phyloP scores from a whole-genome alignment of 1,140 invertebrate species.

The Thaumetopoea pityocampa region DNA sequence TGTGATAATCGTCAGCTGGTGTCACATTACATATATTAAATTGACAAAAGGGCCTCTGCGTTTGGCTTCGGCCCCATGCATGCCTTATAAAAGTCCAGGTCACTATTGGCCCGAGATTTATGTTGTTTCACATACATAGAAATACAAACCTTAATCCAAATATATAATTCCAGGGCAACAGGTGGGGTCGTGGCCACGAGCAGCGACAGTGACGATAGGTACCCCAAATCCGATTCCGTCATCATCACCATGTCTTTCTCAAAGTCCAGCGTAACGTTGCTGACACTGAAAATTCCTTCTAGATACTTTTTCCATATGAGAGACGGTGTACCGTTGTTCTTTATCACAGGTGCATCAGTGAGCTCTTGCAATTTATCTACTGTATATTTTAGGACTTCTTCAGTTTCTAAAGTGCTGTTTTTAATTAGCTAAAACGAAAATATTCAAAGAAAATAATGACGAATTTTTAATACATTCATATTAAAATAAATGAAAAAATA shows the following conservation, averaged over 20 bases:
- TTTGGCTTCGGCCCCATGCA: too few species aligned
- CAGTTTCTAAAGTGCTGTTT: slow-evolving; percentile 72
- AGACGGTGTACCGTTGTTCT: slow-evolving; percentile 66
- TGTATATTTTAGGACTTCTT: slow-evolving; percentile 75
- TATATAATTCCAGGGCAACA: slow-evolving; percentile 78
- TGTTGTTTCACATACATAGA: slow-evolving; percentile 3
- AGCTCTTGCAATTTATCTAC: slow-evolving; percentile 78
- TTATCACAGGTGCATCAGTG: slow-evolving; percentile 76
- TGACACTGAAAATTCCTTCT: slow-evolving; percentile 77
- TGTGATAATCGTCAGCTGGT: too few species aligned
- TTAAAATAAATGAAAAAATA: too few species aligned
- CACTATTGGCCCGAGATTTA: too few species aligned
- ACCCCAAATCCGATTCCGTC: slow-evolving; percentile 77
- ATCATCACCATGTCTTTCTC: slow-evolving; percentile 77
- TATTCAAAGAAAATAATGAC: too few species aligned
- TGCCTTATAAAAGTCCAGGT: too few species aligned
- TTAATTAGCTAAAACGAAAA: slow-evolving; percentile 70
- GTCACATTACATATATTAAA: too few species aligned
- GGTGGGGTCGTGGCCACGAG: slow-evolving; percentile 75
- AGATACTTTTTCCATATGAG: slow-evolving; percentile 81
- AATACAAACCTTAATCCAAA: slow-evolving; percentile 80
- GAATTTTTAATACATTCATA: too few species aligned
- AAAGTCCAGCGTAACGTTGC: slow-evolving; percentile 72
- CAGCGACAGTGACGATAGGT: slow-evolving; percentile 77
- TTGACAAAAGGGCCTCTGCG: too few species aligned